Percentiles rank a stretch among this genome's conserved stretches.
Conservation (phyloP, 2,113 vertebrate species). For the Hippocampus comes region DNA sequence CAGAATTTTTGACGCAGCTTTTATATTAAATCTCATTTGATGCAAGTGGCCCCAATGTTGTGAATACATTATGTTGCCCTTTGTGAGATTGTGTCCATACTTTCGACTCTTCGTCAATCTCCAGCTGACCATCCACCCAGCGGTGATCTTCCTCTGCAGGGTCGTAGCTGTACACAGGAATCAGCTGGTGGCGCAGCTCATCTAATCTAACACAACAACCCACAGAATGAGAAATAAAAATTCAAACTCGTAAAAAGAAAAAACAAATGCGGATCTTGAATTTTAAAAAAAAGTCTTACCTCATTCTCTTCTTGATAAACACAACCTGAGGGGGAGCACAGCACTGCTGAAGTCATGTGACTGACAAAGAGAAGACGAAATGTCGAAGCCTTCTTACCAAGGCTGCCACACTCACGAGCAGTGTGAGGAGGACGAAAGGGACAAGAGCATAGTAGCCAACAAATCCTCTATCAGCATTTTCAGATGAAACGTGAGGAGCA, state of each 20-base stretch:
- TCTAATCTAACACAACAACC: conserved; percentile 32
- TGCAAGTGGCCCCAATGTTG: neutral
- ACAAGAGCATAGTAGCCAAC: conserved; percentile 34
- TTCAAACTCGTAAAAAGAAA: neutral
- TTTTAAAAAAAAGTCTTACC: conserved; percentile 19
- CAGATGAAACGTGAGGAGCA: conserved; percentile 23
- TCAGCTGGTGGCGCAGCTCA: conserved; percentile 51
- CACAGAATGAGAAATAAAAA: neutral
- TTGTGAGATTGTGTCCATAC: conserved; percentile 13
- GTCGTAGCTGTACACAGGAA: conserved; percentile 62
- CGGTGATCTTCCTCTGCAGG: conserved; percentile 33
- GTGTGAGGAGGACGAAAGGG: conserved; percentile 9
- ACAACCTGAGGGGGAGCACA: conserved; percentile 35
- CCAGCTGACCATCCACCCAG: conserved; percentile 8
- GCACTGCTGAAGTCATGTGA: neutral
- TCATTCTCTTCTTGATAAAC: conserved; percentile 39
- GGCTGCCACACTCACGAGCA: conserved; percentile 35
- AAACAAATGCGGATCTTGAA: neutral
- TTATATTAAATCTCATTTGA: neutral
- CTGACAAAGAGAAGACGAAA: neutral
- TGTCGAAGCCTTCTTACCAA: conserved; percentile 37
- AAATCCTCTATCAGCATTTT: neutral
- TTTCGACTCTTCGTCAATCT: conserved; percentile 21
- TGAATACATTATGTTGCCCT: neutral
- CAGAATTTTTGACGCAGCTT: neutral